Evolutionary conservation across 2,888 invertebrate genomes (phyloP).

Genomic region (Meloe dianella): DNA sequence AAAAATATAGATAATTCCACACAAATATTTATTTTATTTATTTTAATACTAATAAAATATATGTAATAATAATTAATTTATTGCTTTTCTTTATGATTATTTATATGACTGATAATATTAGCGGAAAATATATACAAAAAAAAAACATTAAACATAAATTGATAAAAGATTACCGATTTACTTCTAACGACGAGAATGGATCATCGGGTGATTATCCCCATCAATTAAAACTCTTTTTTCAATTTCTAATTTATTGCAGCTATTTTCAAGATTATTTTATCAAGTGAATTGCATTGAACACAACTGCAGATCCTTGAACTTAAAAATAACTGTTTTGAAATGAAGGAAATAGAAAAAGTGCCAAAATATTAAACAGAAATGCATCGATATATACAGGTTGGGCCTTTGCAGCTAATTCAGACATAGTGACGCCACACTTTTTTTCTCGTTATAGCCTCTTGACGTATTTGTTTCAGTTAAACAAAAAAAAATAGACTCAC

Average conservation of each 20-base stretch:
- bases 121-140: too few relatives aligned
- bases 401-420: neutral
- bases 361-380: neutral
- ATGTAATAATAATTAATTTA: neutral
- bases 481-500: too few relatives aligned
- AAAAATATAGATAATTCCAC: neutral
- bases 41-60: neutral
- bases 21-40: neutral
- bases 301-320: constrained; percentile 1
- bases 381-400: neutral
- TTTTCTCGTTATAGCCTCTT: too few relatives aligned
- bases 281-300: neutral
- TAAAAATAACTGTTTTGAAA: neutral
- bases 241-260: neutral
- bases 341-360: constrained; percentile 1
- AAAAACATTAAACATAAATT: too few relatives aligned
- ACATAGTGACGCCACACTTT: too few relatives aligned
- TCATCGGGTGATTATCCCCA: neutral
- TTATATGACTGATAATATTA: neutral
- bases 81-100: neutral
- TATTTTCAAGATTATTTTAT: neutral
- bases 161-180: neutral
- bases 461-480: too few relatives aligned
- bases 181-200: neutral
- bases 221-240: neutral